Evolutionary conservation across 2,888 invertebrate genomes (phyloP).

Genomic region (Lissonota sp.): DNA sequence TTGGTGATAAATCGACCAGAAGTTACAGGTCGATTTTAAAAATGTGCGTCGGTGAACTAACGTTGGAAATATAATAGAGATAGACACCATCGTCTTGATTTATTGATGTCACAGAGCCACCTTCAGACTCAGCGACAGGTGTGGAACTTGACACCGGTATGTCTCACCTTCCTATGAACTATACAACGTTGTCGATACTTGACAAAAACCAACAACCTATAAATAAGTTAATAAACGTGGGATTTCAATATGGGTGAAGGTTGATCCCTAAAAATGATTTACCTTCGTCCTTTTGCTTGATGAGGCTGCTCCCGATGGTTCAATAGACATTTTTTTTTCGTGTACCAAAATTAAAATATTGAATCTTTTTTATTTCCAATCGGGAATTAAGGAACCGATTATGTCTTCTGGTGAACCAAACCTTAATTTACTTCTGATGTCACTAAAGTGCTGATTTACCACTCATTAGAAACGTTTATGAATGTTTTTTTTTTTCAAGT

Average conservation of each 20-base stretch:
- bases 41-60: neutral
- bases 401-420: too few species aligned
- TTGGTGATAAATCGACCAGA: conserved; percentile 18
- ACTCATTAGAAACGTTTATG: neutral
- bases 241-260: conserved; percentile 19
- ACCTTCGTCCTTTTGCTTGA: neutral
- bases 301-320: too few species aligned
- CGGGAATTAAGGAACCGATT: too few species aligned
- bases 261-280: conserved; percentile 2
- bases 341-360: too few species aligned
- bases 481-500: neutral
- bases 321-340: too few species aligned
- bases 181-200: conserved; percentile 4
- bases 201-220: conserved; percentile 41
- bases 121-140: conserved; percentile 32
- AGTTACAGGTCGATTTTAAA: conserved; percentile 22
- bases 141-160: conserved; percentile 57
- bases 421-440: too few species aligned
- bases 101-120: conserved; percentile 39
- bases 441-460: too few species aligned
- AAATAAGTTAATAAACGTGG: conserved; percentile 3
- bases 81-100: conserved; percentile 17
- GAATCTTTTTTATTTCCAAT: too few species aligned
- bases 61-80: neutral
- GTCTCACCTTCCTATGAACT: conserved; percentile 24